These are phyloP conservation scores for Chlorodrepanis virens DNA, from an alignment of 2,113 vertebrate genomes.

Conservation along the genomic window DNA sequence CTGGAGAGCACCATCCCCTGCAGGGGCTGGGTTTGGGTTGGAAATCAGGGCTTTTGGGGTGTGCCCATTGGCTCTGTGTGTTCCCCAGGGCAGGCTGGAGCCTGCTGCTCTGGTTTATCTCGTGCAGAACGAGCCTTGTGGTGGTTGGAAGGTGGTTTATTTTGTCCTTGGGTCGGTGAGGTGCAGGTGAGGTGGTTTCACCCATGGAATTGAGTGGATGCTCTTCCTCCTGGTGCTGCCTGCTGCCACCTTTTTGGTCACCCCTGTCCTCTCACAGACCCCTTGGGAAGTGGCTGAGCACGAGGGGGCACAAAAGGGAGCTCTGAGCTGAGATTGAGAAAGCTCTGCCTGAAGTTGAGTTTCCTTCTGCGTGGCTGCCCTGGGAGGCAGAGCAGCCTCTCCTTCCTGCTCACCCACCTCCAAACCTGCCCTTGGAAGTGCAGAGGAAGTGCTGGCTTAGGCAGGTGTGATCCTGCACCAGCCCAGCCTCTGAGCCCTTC, in stretches of 20 bases:
- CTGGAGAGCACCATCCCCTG: background rate
- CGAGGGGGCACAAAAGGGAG: background rate
- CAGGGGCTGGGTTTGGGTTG: background rate
- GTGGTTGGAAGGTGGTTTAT: background rate
- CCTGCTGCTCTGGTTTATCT: accelerated
- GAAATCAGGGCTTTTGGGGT: accelerated
- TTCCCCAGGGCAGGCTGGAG: background rate
- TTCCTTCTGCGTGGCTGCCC: accelerated
- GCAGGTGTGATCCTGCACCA: background rate
- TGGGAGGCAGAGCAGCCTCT: background rate
- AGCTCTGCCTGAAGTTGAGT: background rate
- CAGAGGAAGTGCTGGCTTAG: background rate
- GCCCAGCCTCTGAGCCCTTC: background rate
- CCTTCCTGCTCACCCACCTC: background rate
- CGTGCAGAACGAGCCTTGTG: accelerated
- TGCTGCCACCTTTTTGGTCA: background rate
- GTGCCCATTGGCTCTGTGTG: accelerated
- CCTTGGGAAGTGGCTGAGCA: background rate
- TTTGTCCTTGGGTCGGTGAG: background rate
- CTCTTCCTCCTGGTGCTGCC: background rate
- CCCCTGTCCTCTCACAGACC: accelerated
- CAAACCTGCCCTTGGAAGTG: background rate
- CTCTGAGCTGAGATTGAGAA: background rate
- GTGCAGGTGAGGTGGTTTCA: background rate
- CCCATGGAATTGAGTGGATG: accelerated